Evolutionary conservation across 2,888 invertebrate species (phyloP).

Genomic region (Malthinus seriepunctatus): DNA sequence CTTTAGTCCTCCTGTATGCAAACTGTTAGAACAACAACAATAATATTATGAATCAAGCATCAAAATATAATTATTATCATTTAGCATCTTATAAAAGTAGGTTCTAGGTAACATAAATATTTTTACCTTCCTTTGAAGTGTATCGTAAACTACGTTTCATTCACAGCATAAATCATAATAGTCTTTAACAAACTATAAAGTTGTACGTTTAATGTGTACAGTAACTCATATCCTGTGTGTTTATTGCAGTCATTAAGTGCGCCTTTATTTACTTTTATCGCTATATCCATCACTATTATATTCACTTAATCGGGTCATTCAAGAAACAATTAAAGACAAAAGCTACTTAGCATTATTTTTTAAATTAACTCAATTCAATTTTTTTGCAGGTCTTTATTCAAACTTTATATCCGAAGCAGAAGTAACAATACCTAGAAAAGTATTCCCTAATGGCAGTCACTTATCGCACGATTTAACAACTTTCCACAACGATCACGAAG

Average conservation of each 20-base stretch:
- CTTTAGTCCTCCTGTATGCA: no score
- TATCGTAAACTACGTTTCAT: constrained; percentile 19
- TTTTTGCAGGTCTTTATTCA: constrained; percentile 55
- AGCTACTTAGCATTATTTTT: not conserved
- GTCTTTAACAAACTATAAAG: constrained; percentile 21
- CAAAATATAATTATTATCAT: no score
- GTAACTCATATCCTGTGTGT: constrained; percentile 10
- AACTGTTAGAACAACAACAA: no score
- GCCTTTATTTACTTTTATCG: not conserved
- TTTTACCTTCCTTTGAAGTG: constrained; percentile 6
- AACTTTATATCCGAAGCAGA: constrained; percentile 59
- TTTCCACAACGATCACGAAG: constrained; percentile 58
- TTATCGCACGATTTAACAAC: constrained; percentile 58
- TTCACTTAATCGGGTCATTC: not conserved
- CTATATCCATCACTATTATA: not conserved
- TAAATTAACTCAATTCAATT: not conserved
- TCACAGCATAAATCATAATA: constrained; percentile 22
- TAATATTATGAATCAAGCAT: no score
- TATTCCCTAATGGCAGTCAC: constrained; percentile 61
- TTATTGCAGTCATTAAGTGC: constrained; percentile 18
- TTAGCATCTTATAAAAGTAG: no score
- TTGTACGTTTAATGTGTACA: constrained; percentile 13
- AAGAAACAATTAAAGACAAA: not conserved
- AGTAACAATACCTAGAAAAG: constrained; percentile 65
- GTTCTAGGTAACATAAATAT: no score